These are phyloP conservation scores for Apis dorsata DNA, from an alignment of 1,140 invertebrate genomes.

Conservation along the genomic window DNA sequence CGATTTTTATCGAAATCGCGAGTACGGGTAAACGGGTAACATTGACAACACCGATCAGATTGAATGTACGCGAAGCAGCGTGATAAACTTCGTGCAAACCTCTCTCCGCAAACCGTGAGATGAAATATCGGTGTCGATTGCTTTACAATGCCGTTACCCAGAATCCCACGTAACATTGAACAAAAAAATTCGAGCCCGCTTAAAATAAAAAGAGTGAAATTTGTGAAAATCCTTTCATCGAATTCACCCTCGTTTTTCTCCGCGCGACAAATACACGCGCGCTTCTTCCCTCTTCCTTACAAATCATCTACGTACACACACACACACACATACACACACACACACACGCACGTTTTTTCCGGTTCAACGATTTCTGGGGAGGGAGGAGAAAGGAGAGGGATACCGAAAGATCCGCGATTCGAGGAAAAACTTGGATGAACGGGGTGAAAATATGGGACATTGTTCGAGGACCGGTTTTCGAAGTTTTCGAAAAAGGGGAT, in stretches of 20 bases:
- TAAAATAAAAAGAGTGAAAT: constrained; percentile 26
- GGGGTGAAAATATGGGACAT: constrained; percentile 64
- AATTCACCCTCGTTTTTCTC: constrained; percentile 28
- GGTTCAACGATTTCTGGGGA: constrained; percentile 43
- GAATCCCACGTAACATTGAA: background rate
- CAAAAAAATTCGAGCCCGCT: constrained; percentile 22
- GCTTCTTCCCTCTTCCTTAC: background rate
- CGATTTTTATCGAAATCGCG: background rate
- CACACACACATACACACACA: background rate
- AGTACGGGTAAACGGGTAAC: background rate
- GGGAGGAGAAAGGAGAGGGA: background rate
- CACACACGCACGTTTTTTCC: constrained; percentile 16
- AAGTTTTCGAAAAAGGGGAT: background rate
- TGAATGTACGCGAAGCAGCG: background rate
- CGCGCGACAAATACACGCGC: constrained; percentile 28
- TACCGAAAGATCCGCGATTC: constrained; percentile 51
- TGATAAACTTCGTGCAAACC: background rate
- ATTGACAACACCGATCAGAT: background rate
- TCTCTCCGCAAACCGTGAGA: background rate
- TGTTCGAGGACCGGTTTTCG: constrained; percentile 41
- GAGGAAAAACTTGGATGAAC: constrained; percentile 59
- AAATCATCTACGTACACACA: background rate
- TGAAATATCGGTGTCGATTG: constrained; percentile 26
- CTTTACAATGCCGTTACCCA: constrained; percentile 1
- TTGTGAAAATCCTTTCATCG: constrained; percentile 49